Evolutionary conservation across 2,888 invertebrate species (phyloP), one percentile per base, ranked within the genome.

Genomic region (Drosophila pseudotalamancana): DNA sequence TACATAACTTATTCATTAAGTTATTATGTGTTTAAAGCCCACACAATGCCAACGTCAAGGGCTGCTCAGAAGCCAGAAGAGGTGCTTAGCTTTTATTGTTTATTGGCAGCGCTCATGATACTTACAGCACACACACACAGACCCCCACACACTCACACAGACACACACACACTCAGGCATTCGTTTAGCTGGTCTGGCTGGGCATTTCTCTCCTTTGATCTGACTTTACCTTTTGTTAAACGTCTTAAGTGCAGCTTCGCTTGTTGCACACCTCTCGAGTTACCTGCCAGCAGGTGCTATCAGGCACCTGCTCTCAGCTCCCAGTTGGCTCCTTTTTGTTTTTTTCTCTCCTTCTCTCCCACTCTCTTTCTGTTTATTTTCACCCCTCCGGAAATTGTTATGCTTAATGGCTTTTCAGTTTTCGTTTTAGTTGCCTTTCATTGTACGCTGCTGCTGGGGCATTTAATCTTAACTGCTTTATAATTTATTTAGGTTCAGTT

Each of bases 1-100:
- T 68, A 72, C 63, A 76, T 79, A 70, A 70, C 46, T 79, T 77
- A 77, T 77, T 79, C 80, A 82, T 77, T 83, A 80, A 77, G 87
- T 84, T 86, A 86, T 86, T 83, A 86, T 72, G 84, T 82, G 84
- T 83, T 84, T 82, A 86, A 86, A 57, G 74, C 74, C 60, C 68
- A 84, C 51, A 84, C 71, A 77, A 77, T 74, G 56, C 60, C 34
- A 29, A 39, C 40, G 37, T 57, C 51, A 57, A 63, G 55, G 55
- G 18, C 55, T 35, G 23, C 9, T 43, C 19, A 43, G 69, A 56
- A 72, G 73, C 29, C 19, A 43, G 69, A 56, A 72, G 73, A 53
- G 81, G 78, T 68, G 48, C 75, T 72, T 46, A 61, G 72, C 79
- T 68, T 72, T 78, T 82, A 79, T 82, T 76, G 76, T 76, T 78